phyloP scores from a whole-genome alignment of 2,888 invertebrate genomes.

The Leucozona laternaria region DNA sequence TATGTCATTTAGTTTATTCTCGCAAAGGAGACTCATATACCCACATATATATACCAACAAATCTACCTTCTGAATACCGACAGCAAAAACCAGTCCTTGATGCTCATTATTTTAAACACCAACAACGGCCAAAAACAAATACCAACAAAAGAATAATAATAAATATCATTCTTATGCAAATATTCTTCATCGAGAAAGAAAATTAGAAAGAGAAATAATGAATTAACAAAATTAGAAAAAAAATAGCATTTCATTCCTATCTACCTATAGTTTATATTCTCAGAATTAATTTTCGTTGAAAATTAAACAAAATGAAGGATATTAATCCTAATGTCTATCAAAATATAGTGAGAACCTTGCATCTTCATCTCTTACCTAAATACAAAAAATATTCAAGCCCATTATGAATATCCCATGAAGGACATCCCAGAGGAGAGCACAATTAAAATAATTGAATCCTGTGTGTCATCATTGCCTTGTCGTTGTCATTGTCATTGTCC shows the following conservation, averaged over 20 bases:
- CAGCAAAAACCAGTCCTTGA: slow-evolving; percentile 16
- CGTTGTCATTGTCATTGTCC: slow-evolving; percentile 23
- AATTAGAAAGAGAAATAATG: slow-evolving; percentile 15
- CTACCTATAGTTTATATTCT: slow-evolving; percentile 43
- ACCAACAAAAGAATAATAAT: slow-evolving; percentile 17
- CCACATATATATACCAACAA: neutral
- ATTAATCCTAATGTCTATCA: slow-evolving; percentile 66
- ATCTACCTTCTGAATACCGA: neutral
- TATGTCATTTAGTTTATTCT: slow-evolving; percentile 9
- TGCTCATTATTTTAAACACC: slow-evolving; percentile 8
- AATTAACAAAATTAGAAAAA: slow-evolving; percentile 49
- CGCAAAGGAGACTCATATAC: too few relatives aligned
- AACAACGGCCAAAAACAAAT: slow-evolving; percentile 29
- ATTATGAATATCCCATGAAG: slow-evolving; percentile 42
- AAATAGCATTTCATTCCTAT: slow-evolving; percentile 19
- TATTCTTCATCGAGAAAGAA: slow-evolving; percentile 15
- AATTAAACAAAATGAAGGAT: slow-evolving; percentile 74
- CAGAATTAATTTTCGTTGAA: slow-evolving; percentile 58
- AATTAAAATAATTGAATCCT: slow-evolving; percentile 72
- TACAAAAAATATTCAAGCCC: slow-evolving; percentile 18
- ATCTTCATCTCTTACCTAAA: slow-evolving; percentile 19
- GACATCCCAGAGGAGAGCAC: slow-evolving; percentile 6
- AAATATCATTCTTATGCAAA: slow-evolving; percentile 69
- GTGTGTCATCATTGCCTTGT: slow-evolving; percentile 29
- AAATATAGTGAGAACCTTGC: slow-evolving; percentile 21